Base-by-base conservation (phyloP, 53 echinoderm and acorn worm species). In the Echinometra lucunter region DNA sequence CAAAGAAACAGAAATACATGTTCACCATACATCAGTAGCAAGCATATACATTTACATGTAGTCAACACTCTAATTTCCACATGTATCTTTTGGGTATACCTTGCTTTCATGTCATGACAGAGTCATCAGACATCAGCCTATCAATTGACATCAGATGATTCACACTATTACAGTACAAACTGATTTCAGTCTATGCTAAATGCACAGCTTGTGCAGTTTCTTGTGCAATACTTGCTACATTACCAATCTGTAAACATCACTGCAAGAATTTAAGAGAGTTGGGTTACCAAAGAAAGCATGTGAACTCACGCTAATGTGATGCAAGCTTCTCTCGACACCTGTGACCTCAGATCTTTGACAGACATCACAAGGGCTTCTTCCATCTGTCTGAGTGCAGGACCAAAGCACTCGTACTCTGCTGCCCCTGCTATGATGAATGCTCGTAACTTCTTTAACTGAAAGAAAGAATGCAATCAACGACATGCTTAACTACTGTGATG, bases 301-400 rank as follows among this genome's bases (percentile, higher is more conserved):
- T 32, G 37, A 53, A 94, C 94, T 94, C 66, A 94, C 94, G 97
- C 94, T 95, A 98, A 93, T 81, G 99, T 98, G 88, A 98, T 93
- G 81, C 99, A 98, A 10, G 98, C 99, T 96, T 98, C 99, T 55
- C 97, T 88, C 45, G 95, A 97, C 44, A 98, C 99, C 80, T 97
- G 96, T 94, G 99, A 98, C 88, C 99, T 94, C 13, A 98, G 97
- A 91, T 98, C 99, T 93, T 98, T 98, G 92, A 96, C 99, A 1
- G 99, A 98, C 56, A 97, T 67, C 23, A 94, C 69, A 18, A 98
- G 92, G 35, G 99, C 92, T 37, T 97, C 97, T 91, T 98, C 99
- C 96, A 98, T 93, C 35, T 60, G 82, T 19, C 98, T 83, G 44
- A 98, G 89, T 30, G 94, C 90, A 25, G 96, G 95, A 37, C 96